A percentile compares a stretch with the other conserved stretches of the same genome.
Evolutionary conservation across 2,113 vertebrate species (phyloP).

Genomic region (Callocephalon fimbriatum): DNA sequence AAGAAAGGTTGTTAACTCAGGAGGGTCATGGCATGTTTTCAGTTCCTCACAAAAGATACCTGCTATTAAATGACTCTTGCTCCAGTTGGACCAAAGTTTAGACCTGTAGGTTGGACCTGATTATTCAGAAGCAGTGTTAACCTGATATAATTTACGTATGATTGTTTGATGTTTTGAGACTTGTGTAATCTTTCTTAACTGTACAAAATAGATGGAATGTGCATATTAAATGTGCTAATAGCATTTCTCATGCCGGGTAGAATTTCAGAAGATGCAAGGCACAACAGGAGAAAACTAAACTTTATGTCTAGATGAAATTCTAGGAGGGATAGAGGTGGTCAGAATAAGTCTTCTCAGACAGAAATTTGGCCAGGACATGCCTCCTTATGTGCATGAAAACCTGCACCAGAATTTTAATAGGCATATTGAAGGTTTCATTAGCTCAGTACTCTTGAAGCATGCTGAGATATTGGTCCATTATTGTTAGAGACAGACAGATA

Average conservation of each 20-base stretch:
- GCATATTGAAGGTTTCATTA: neutral
- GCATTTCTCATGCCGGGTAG: neutral
- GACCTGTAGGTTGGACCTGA: neutral
- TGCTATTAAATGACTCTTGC: neutral
- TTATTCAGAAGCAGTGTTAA: neutral
- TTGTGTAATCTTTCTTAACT: neutral
- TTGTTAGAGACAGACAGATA: neutral
- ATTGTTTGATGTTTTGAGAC: neutral
- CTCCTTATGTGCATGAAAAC: neutral
- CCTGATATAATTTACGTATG: neutral
- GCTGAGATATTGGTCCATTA: neutral
- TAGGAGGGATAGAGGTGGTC: neutral
- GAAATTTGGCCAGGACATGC: neutral
- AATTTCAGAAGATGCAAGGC: neutral
- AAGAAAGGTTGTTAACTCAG: neutral
- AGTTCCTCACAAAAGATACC: neutral
- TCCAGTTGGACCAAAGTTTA: neutral
- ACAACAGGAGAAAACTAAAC: neutral
- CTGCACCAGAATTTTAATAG: neutral
- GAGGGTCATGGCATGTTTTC: neutral
- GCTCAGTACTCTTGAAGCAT: neutral
- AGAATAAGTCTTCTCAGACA: conserved; percentile 3
- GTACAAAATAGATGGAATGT: neutral
- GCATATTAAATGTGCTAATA: neutral
- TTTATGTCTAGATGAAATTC: neutral